phyloP scores from a whole-genome alignment of 2,888 invertebrate genomes.

The Hedya salicella region DNA sequence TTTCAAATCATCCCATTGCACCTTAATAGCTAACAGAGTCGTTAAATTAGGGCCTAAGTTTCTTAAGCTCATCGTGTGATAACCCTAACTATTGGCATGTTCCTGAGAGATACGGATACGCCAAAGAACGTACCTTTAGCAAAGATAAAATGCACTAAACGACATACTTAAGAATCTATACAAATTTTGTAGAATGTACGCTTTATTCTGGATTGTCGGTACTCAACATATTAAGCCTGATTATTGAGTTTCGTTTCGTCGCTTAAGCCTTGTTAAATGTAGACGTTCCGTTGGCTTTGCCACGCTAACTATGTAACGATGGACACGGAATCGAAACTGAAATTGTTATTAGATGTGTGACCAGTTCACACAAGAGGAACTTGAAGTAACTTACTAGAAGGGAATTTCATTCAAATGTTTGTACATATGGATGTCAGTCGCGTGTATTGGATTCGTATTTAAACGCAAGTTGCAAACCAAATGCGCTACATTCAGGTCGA shows the following conservation, averaged over 20 bases:
- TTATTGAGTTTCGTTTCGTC: not conserved
- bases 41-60: not conserved
- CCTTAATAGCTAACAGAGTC: too few relatives aligned
- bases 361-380: not conserved
- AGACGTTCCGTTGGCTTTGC: not conserved
- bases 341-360: conserved; percentile 32
- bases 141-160: not conserved
- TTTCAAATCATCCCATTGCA: too few relatives aligned
- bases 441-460: too few relatives aligned
- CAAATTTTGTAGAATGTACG: not conserved
- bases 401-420: too few relatives aligned
- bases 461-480: too few relatives aligned
- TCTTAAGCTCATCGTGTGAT: too few relatives aligned
- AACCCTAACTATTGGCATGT: not conserved
- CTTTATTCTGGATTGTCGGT: too few relatives aligned
- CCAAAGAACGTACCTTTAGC: not conserved
- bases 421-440: too few relatives aligned
- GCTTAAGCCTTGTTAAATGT: conserved; percentile 1
- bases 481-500: too few relatives aligned
- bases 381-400: not conserved
- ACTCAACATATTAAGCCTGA: too few relatives aligned
- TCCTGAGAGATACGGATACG: not conserved
- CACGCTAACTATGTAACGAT: conserved; percentile 19
- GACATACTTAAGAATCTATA: not conserved
- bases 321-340: conserved; percentile 29